Evolutionary conservation across 2,113 vertebrate genomes (phyloP).

Genomic region (Ochotona curzoniae): DNA sequence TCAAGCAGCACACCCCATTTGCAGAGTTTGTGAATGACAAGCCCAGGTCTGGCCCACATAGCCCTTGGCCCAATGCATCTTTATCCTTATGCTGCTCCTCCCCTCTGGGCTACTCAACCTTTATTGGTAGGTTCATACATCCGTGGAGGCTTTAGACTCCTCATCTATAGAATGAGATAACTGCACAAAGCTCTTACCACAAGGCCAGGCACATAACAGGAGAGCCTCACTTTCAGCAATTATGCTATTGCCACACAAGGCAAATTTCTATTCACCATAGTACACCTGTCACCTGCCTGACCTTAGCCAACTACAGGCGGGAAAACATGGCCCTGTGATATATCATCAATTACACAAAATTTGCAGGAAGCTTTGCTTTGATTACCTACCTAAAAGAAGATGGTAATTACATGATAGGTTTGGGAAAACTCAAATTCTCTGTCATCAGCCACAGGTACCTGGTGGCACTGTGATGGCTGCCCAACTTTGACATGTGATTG

Average conservation of each 20-base stretch:
- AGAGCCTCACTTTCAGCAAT: neutral
- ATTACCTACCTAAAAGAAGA: neutral
- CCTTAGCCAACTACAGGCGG: neutral
- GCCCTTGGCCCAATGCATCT: too few relatives aligned
- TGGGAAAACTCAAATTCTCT: neutral
- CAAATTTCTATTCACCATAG: neutral
- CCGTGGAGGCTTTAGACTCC: neutral
- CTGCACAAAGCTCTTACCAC: neutral
- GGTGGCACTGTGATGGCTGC: neutral
- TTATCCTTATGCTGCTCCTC: neutral
- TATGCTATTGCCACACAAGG: neutral
- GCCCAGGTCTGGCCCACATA: neutral
- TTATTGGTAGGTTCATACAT: neutral
- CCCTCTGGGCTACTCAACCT: neutral
- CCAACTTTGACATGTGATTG: neutral
- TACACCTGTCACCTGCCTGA: neutral
- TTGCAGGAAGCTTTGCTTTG: neutral
- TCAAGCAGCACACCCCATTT: too few relatives aligned
- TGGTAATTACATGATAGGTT: neutral
- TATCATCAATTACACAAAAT: neutral
- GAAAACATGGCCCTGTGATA: neutral
- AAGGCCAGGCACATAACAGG: neutral
- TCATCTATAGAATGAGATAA: neutral
- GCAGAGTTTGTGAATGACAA: neutral
- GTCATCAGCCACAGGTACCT: neutral